Evolutionary conservation across 2,113 vertebrate genomes (phyloP), one percentile per base, ranked within the genome.

Genomic region (Alexandromys fortis): DNA sequence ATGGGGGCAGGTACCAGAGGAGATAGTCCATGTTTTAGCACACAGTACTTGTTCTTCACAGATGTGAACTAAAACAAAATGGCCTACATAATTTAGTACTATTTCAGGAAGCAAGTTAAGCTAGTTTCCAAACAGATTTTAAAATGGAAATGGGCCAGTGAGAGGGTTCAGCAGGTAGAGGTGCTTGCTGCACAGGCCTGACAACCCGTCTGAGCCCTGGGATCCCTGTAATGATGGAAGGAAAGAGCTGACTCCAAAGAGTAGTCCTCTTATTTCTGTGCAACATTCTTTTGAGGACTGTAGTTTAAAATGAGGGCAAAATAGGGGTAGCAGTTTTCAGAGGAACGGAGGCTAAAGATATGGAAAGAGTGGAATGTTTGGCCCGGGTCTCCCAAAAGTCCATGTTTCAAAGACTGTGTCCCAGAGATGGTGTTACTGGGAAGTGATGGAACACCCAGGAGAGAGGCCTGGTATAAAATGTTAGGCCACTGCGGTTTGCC

Each of bases 91-190:
- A 94, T 92, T 82, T 75, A 63, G 7, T 90, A 47, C 89, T 96
- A 65, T 63, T 91, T 94, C 42, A 47, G 63, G 92, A 73, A 26
- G 47, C 73, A 42, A 75, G 11, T 94, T 94, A 63, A 94, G 86
- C 45, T 5, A 45, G 35, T 70, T 88, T 94, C 58, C 47, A 87
- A 61, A 63, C 38, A 78, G 65, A 90, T 75, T 92, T 55, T n/a
- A 94, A 92, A 75, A 22, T 19, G 63, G 19, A 87, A 90, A 75
- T 4, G 81, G 81, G 16, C 24, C 22, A 45, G 26, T 5, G 58
- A 65, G 26, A 30, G 10, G 58, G 16, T 26, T 65, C n/a, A 30
- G 58, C 14, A 65, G 24, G 38, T 63, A 16, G 45, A 30, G 81
- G 55, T 16, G 24, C 11, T 82, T 38, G 35, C 22, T 61, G 35